Evolutionary conservation across 2,888 invertebrate genomes (phyloP).

Genomic region (Drosophila kambysellisi): DNA sequence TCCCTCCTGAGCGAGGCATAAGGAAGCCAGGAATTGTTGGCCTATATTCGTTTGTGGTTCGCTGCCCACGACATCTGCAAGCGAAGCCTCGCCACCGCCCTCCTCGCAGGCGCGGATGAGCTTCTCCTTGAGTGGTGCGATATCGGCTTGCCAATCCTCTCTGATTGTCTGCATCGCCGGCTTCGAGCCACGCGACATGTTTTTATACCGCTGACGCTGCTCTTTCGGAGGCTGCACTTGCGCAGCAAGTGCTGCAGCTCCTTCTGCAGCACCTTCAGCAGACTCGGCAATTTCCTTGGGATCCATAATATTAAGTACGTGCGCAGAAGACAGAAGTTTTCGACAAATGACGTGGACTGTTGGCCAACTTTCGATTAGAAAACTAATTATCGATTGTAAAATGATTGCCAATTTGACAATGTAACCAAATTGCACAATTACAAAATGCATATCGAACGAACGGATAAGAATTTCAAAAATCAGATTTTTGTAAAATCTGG

Average conservation of each 20-base stretch:
- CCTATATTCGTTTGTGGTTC: rapidly evolving
- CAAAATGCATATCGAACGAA: neutral
- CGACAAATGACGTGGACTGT: neutral
- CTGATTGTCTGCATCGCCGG: too few species aligned
- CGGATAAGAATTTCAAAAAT: neutral
- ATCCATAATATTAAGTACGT: too few species aligned
- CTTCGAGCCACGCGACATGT: too few species aligned
- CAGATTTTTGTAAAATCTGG: neutral
- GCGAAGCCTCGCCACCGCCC: neutral
- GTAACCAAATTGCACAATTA: neutral
- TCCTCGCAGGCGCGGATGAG: neutral
- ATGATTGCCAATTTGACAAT: neutral
- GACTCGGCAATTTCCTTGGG: too few species aligned
- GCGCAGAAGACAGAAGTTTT: too few species aligned
- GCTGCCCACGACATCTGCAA: neutral
- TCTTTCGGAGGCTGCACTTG: too few species aligned
- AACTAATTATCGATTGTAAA: neutral
- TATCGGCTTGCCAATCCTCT: neutral
- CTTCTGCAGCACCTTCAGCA: too few species aligned
- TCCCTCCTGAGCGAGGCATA: rapidly evolving
- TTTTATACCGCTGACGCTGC: too few species aligned
- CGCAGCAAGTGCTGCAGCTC: too few species aligned
- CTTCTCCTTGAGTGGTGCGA: neutral
- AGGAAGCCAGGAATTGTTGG: neutral
- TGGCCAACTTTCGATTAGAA: too few species aligned